These are phyloP conservation scores for Tetramorium simillimum DNA, from an alignment of 1,140 invertebrate species.

Conservation along the genomic window DNA sequence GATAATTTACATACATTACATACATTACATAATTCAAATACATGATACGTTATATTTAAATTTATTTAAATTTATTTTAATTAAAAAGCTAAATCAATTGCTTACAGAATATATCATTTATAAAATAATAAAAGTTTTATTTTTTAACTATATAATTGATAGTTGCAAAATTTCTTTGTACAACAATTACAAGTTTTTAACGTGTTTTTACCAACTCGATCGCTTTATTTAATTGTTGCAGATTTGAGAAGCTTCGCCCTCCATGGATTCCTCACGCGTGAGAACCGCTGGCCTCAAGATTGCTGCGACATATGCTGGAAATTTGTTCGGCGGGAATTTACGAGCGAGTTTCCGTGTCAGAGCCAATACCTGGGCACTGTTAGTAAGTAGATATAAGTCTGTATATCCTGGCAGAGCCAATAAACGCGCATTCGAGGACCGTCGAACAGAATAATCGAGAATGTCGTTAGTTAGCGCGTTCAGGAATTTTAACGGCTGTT, in stretches of 20 bases:
- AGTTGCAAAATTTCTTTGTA: not conserved
- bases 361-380: slow-evolving; percentile 74
- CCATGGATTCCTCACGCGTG: slow-evolving; percentile 33
- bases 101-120: not conserved
- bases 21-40: not conserved
- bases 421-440: slow-evolving; percentile 74
- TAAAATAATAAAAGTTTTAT: not conserved
- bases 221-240: not conserved
- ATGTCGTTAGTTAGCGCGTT: slow-evolving; percentile 75
- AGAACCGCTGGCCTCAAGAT: slow-evolving; percentile 75
- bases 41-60: too few relatives aligned
- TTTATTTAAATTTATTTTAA: not conserved
- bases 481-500: slow-evolving; percentile 76
- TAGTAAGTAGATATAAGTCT: slow-evolving; percentile 72
- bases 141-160: not conserved
- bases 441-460: slow-evolving; percentile 73
- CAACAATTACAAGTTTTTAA: not conserved
- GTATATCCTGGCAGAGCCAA: slow-evolving; percentile 69
- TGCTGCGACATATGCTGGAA: slow-evolving; percentile 78
- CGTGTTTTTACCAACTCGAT: not conserved
- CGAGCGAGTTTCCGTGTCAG: slow-evolving; percentile 80
- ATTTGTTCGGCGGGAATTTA: slow-evolving; percentile 81
- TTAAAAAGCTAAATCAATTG: not conserved
- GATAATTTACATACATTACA: not conserved
- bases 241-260: not conserved